Conservation (phyloP, 1,140 invertebrate species). For the Cryptotermes secundus region DNA sequence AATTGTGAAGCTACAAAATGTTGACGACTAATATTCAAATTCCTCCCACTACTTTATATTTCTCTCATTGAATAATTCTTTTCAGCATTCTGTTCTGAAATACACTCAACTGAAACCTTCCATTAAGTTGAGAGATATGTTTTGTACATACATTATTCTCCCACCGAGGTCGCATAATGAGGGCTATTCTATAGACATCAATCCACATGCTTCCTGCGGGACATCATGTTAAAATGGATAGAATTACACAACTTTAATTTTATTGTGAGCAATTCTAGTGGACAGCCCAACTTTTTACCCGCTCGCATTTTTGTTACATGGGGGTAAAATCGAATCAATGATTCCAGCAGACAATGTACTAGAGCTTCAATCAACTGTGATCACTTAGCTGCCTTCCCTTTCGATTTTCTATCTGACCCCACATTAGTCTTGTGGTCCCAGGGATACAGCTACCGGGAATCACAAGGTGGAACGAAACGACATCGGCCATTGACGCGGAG, state of each 20-base stretch:
- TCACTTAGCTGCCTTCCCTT: neutral
- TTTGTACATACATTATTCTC: too few relatives aligned
- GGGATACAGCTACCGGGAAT: neutral
- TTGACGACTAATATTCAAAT: too few relatives aligned
- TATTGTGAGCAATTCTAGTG: neutral
- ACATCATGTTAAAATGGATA: neutral
- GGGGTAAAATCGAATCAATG: neutral
- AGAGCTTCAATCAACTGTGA: constrained; percentile 6
- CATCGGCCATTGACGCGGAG: neutral
- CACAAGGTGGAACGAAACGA: neutral
- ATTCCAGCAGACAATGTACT: neutral
- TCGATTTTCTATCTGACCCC: constrained; percentile 11
- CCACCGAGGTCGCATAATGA: too few relatives aligned
- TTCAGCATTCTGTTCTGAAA: too few relatives aligned
- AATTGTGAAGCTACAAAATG: too few relatives aligned
- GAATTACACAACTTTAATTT: neutral
- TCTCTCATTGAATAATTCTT: too few relatives aligned
- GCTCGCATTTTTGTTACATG: neutral
- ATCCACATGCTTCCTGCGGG: neutral
- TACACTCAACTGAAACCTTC: too few relatives aligned
- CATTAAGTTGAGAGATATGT: too few relatives aligned
- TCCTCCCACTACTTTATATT: too few relatives aligned
- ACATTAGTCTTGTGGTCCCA: neutral
- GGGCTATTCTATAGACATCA: neutral
- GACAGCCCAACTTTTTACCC: neutral